Conservation (phyloP, 2,888 invertebrate species). For the Luffia ferchaultella region DNA sequence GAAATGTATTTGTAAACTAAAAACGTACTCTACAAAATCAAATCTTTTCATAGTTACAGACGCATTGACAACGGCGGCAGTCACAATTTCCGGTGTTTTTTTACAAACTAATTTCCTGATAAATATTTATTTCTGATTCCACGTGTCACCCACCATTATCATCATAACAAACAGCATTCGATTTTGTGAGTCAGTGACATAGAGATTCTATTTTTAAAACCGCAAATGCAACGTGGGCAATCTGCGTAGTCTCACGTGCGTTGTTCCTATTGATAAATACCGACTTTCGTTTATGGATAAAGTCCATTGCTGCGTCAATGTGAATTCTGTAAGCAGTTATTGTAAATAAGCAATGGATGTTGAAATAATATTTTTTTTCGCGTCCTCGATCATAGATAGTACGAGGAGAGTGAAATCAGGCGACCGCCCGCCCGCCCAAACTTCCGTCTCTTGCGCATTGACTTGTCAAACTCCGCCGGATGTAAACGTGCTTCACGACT, state of each 20-base stretch:
- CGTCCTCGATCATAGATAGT: not conserved
- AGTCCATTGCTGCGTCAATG: slow-evolving; percentile 1
- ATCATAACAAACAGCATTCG: not conserved
- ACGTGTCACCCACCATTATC: not conserved
- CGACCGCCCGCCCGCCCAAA: not conserved
- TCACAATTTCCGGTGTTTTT: no score
- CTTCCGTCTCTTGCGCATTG: slow-evolving; percentile 35
- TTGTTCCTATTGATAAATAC: not conserved
- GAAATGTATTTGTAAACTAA: no score
- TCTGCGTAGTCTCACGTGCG: slow-evolving; percentile 9
- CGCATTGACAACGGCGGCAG: no score
- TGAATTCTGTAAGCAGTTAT: no score
- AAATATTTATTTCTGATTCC: no score
- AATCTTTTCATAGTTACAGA: no score
- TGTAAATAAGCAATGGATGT: no score
- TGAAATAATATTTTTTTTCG: no score
- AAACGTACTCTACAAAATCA: no score
- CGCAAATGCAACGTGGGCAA: slow-evolving; percentile 29
- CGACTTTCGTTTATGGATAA: no score
- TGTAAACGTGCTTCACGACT: slow-evolving; percentile 21
- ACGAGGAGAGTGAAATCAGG: not conserved
- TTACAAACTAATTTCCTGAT: no score
- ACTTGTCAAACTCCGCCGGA: slow-evolving; percentile 32
- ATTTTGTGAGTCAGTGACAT: slow-evolving; percentile 43
- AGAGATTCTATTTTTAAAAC: slow-evolving; percentile 36